Evolutionary conservation across 2,888 invertebrate species (phyloP), one percentile per base, ranked within the genome.

Genomic region (Muschampia plurimacula): DNA sequence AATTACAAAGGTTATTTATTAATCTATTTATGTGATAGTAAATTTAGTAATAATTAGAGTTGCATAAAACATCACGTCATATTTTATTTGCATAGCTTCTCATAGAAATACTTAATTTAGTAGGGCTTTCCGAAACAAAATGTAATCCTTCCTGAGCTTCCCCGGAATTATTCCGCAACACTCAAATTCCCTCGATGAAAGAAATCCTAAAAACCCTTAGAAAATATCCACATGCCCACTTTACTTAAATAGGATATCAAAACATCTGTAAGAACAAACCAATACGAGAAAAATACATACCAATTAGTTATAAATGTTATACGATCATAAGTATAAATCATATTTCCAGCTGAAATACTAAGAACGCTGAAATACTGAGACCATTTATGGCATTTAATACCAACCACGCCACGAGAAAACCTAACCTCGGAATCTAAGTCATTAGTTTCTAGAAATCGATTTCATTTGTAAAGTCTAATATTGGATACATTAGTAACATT

Each of bases 401-500:
- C 36, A 69, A 49, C 32, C 32, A 32, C 32, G 32, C 62, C 46
- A 69, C 60, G 68, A 12, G 49, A 32, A 60, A 62, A 69, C n/a
- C 28, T 15, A 49, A 62, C 68, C 68, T 69, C 46, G 60, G 55
- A 63, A 32, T n/a, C 32, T 60, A 59, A 59, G 57, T 64, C 69
- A 69, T 70, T 57, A 70, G 46, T 71, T 59, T 66, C 57, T 71
- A 66, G 59, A 46, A 57, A 15, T 15, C 9, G 44, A 49, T 32
- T 60, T 65, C 66, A 65, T 66, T 71, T 57, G 59, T 46, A 49
- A 59, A 59, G 8, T 36, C 49, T 66, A 71, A 65, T 66, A n/a
- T n/a, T n/a, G 65, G 46, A 44, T 59, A 59, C 46, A 66, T 71
- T 71, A 59, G 59, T 65, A 65, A 65, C 65, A 65, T 70, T 70